A percentile compares a stretch with the other conserved stretches of the same genome.
Evolutionary conservation across 2,113 vertebrate genomes (phyloP).

Genomic region (Heterocephalus glaber): DNA sequence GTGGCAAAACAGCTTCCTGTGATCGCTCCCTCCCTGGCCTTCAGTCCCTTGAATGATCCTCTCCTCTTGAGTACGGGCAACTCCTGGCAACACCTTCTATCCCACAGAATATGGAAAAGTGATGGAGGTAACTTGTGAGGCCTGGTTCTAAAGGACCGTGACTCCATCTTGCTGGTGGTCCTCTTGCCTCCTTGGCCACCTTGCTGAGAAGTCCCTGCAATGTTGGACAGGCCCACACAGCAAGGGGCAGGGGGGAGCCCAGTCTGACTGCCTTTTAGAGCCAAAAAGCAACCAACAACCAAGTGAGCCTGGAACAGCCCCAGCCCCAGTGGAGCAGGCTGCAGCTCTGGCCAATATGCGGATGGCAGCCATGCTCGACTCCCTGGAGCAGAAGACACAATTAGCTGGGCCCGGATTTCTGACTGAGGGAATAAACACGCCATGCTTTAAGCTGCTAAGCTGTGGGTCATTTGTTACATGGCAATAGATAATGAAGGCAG

Average conservation of each 20-base stretch:
- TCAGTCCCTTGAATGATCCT: not conserved
- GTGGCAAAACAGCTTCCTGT: not conserved
- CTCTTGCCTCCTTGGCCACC: not conserved
- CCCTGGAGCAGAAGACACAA: not conserved
- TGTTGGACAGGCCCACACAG: fast-evolving
- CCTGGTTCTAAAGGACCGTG: not conserved
- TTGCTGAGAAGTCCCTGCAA: not conserved
- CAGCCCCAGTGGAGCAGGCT: not conserved
- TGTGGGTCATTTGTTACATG: not conserved
- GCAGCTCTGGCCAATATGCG: fast-evolving
- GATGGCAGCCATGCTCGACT: fast-evolving
- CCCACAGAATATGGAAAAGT: not conserved
- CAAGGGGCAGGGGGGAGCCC: not conserved
- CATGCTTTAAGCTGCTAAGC: not conserved
- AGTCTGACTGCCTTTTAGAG: fast-evolving
- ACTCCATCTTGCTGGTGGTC: fast-evolving
- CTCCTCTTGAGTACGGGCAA: not conserved
- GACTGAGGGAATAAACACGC: not conserved
- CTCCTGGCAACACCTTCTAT: not conserved
- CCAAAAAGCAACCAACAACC: not conserved
- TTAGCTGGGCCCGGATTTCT: not conserved
- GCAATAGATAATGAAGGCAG: not conserved
- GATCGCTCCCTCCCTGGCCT: not conserved
- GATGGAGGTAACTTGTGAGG: not conserved
- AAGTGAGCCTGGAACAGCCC: not conserved